phyloP scores from a whole-genome alignment of 2,113 vertebrate species.

The Corvus moneduloides region DNA sequence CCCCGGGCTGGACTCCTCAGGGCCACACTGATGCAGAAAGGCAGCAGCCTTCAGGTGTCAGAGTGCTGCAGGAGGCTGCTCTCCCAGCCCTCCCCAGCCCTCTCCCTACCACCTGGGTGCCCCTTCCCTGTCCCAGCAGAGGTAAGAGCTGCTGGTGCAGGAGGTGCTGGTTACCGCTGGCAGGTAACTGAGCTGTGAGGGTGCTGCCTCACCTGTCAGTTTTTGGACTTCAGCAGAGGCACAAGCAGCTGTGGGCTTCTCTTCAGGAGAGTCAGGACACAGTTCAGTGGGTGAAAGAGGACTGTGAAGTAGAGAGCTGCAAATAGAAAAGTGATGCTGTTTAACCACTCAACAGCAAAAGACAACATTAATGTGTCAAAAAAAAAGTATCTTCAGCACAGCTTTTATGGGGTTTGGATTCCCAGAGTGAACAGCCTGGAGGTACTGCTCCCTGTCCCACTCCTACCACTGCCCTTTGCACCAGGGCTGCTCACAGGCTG shows the following conservation, averaged over 20 bases:
- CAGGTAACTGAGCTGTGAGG: background rate
- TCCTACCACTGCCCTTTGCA: background rate
- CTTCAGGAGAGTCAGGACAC: background rate
- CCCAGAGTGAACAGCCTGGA: background rate
- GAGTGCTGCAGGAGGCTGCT: background rate
- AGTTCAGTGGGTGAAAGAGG: background rate
- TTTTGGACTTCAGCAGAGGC: background rate
- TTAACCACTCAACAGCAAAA: background rate
- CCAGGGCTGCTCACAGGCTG: background rate
- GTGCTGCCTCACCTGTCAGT: background rate
- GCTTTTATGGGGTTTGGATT: background rate
- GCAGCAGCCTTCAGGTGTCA: rapidly evolving
- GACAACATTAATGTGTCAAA: background rate
- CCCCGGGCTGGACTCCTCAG: rapidly evolving
- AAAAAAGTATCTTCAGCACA: background rate
- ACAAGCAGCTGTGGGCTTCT: background rate
- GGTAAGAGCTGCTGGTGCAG: background rate
- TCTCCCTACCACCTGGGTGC: background rate
- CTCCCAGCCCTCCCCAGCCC: background rate
- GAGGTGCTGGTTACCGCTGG: background rate
- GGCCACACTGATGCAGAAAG: background rate
- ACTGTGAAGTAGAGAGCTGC: background rate
- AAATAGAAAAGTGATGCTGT: background rate
- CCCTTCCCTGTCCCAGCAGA: background rate
- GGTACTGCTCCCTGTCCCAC: background rate